Conservation (phyloP, 2,113 vertebrate species). For the Otis tarda region DNA sequence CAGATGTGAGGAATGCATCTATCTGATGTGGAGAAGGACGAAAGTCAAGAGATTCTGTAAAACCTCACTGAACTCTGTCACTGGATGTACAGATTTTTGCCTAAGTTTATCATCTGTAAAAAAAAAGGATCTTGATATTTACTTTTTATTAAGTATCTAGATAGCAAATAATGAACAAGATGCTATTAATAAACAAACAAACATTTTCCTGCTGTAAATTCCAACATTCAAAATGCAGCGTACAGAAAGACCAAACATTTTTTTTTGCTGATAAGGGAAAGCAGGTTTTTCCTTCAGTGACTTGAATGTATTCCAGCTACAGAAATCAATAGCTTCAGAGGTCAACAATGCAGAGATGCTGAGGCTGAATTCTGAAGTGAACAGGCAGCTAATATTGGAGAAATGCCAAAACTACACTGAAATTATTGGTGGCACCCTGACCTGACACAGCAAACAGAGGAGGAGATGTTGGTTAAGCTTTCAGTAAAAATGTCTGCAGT, state of each 20-base stretch:
- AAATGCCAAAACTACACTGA: background rate
- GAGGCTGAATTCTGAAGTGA: background rate
- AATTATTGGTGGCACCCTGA: slow-evolving; percentile 36
- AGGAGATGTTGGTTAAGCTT: slow-evolving; percentile 37
- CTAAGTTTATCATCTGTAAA: background rate
- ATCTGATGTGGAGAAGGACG: background rate
- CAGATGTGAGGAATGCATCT: background rate
- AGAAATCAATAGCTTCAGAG: slow-evolving; percentile 52
- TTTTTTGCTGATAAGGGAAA: background rate
- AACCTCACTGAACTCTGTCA: background rate
- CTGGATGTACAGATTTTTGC: background rate
- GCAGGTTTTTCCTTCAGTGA: background rate
- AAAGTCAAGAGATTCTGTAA: background rate
- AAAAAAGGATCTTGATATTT: background rate
- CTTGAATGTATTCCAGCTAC: background rate
- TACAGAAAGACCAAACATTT: background rate
- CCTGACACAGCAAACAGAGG: slow-evolving; percentile 37
- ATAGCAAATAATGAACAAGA: background rate
- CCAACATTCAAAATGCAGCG: background rate
- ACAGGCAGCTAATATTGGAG: slow-evolving; percentile 26
- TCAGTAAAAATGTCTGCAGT: background rate
- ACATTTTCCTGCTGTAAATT: background rate
- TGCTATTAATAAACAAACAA: background rate
- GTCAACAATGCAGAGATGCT: slow-evolving; percentile 25
- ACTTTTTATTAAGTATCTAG: background rate